These are phyloP conservation scores for Dendroctonus valens DNA, from an alignment of 1,140 invertebrate species.

Conservation along the genomic window DNA sequence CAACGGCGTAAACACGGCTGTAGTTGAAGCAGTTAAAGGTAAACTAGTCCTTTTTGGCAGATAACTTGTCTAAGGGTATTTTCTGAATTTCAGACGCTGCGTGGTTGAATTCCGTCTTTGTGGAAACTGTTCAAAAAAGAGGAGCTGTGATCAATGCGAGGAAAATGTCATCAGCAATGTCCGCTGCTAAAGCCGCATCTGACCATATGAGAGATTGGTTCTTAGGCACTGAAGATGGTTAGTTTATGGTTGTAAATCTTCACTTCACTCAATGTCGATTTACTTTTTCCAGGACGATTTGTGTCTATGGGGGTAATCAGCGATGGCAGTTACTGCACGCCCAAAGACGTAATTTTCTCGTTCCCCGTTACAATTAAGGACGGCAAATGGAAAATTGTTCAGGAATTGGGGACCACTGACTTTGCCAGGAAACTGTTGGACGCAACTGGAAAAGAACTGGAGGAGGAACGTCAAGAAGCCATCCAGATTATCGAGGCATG, in stretches of 20 bases:
- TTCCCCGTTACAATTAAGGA: constrained; percentile 85
- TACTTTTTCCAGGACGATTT: constrained; percentile 62
- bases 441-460: constrained; percentile 83
- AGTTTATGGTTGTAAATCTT: not conserved
- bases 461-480: constrained; percentile 87
- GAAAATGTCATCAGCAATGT: constrained; percentile 99
- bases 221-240: constrained; percentile 68
- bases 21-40: constrained; percentile 69
- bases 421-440: constrained; percentile 84
- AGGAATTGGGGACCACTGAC: constrained; percentile 78
- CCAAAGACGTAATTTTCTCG: constrained; percentile 90
- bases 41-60: not conserved
- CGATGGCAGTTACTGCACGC: constrained; percentile 88
- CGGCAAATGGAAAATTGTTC: constrained; percentile 84
- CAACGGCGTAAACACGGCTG: constrained; percentile 52
- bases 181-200: constrained; percentile 94
- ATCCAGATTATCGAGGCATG: constrained; percentile 75
- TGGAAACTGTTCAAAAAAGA: constrained; percentile 93
- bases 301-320: constrained; percentile 99
- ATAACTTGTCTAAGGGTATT: not conserved
- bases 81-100: constrained; percentile 61
- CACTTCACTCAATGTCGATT: not conserved
- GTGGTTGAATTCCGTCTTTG: constrained; percentile 81
- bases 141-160: constrained; percentile 96
- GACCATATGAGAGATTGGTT: constrained; percentile 98